Base-by-base conservation (phyloP, 2,888 invertebrate species). In the Rutpela maculata region DNA sequence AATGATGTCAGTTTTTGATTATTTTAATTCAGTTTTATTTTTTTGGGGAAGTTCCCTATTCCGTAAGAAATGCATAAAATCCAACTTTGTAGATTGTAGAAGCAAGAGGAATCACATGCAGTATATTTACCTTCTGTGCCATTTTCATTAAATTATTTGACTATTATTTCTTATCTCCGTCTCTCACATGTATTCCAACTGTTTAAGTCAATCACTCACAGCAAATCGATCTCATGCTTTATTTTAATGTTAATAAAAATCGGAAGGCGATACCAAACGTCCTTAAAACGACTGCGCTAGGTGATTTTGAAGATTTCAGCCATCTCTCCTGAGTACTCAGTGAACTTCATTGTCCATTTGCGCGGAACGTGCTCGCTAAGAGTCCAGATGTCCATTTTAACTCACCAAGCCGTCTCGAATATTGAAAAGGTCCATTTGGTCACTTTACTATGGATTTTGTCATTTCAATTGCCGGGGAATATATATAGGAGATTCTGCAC, bases 261-360 rank as follows among this genome's bases (percentile, higher is more conserved):
- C 26, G 55, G 19, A 26, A 55, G 26, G 55, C 67, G 26, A 67
- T 67, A 67, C n/a, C 5, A 63, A 38, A 63, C 43, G 43, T 19
- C 43, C 15, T 66, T 66, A 66, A n/a, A 19, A 19, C 43, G 43
- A 18, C 65, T 1, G 19, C 19, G 17, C 3, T 66, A 22, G 67
- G 26, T 31, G 26, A 67, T 55, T 26, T 22, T 22, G 31, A 67
- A 56, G 22, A 26, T 31, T 38, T 31, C 67, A 50, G 67, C 26
- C 55, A 38, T 55, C n/a, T 67, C 67, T 67, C 62, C 31, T 50
- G 26, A 67, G 67, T 67, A 67, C 67, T 56, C 26, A 67, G 66
- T 55, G 31, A 74, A 43, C 74, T 74, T 74, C 74, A 67, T 74
- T 74, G 74, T 74, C 74, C 67, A 60, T 68, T 74, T 74, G 74